phyloP scores from a whole-genome alignment of 2,797 vertebrate species.

The Podarcis siculus region DNA sequence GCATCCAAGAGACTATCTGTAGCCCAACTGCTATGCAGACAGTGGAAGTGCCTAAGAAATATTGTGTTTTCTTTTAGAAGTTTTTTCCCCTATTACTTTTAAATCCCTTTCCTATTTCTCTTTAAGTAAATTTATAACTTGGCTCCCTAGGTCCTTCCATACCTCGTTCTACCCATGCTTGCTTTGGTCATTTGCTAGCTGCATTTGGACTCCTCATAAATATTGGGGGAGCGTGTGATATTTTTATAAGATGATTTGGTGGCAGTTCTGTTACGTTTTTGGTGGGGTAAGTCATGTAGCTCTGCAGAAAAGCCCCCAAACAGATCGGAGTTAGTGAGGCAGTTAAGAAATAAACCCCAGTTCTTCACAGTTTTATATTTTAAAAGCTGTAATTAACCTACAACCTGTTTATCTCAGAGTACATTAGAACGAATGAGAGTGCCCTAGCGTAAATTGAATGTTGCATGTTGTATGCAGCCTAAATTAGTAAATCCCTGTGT shows the following conservation, averaged over 20 bases:
- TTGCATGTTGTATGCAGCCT: neutral
- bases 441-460: neutral
- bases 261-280: neutral
- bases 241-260: neutral
- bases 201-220: neutral
- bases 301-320: neutral
- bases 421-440: neutral
- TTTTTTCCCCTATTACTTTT: neutral
- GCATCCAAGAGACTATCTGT: neutral
- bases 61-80: neutral
- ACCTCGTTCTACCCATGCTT: neutral
- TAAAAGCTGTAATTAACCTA: neutral
- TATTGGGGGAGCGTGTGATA: neutral
- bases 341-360: neutral
- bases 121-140: neutral
- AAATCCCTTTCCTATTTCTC: neutral
- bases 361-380: neutral
- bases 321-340: no score
- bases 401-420: neutral
- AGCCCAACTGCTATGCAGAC: neutral
- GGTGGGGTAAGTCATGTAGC: neutral
- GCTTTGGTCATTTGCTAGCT: neutral
- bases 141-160: neutral
- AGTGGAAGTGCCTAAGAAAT: neutral
- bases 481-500: neutral